Percentiles rank a stretch among this genome's conserved stretches.
phyloP scores from a whole-genome alignment of 2,797 vertebrate genomes.

The Sparidentex hasta region DNA sequence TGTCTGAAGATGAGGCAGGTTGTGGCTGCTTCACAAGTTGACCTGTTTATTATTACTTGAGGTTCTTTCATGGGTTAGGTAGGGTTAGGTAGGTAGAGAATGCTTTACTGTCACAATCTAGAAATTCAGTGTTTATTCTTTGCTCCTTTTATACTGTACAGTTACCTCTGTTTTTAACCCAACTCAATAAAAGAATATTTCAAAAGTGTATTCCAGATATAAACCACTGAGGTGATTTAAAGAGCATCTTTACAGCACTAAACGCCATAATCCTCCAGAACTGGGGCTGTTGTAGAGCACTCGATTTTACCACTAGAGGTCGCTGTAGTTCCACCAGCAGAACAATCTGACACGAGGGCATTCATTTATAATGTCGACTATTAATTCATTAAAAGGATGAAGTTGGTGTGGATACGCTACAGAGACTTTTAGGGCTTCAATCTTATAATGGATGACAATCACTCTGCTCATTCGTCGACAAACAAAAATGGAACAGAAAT shows the following conservation, averaged over 20 bases:
- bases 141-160: not conserved
- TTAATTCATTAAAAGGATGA: not conserved
- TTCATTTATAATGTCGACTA: not conserved
- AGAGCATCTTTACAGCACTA: no score
- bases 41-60: not conserved
- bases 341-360: not conserved
- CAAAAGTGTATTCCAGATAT: not conserved
- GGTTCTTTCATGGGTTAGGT: not conserved
- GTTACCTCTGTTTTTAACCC: not conserved
- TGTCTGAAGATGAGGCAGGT: not conserved
- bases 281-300: not conserved
- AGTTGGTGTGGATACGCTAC: not conserved
- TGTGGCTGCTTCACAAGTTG: not conserved
- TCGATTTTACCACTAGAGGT: conserved; percentile 51
- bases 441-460: not conserved
- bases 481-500: not conserved
- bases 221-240: not conserved
- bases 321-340: conserved; percentile 32
- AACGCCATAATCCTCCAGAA: no score
- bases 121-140: accelerated
- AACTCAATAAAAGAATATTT: not conserved
- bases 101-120: not conserved
- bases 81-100: no score
- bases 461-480: not conserved
- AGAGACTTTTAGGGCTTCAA: not conserved